These are phyloP conservation scores for Sparidentex hasta DNA, from an alignment of 2,797 vertebrate species.

Conservation along the genomic window DNA sequence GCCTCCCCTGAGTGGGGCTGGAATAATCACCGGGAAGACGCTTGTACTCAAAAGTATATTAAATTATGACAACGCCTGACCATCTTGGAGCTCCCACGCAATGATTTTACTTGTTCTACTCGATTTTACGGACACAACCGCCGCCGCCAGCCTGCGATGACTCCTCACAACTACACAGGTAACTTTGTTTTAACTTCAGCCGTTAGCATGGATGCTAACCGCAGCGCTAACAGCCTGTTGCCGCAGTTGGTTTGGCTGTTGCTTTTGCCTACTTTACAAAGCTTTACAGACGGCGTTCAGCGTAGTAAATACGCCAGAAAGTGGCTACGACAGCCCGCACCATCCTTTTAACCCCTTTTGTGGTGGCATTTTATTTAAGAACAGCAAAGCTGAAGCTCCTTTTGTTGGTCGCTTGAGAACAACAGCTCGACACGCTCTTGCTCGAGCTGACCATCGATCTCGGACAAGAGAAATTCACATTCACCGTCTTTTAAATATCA, in stretches of 20 bases:
- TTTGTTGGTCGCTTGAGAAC: constrained; percentile 65
- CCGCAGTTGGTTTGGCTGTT: constrained; percentile 28
- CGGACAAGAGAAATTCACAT: constrained; percentile 20
- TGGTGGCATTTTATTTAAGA: not conserved
- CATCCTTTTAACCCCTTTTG: not conserved
- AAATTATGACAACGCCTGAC: constrained; percentile 40
- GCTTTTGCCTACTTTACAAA: constrained; percentile 34
- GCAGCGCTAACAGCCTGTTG: constrained; percentile 55
- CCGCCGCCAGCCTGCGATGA: constrained; percentile 42
- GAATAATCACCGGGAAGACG: constrained; percentile 67
- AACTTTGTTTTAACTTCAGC: constrained; percentile 82
- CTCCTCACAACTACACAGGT: constrained; percentile 77
- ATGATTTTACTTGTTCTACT: constrained; percentile 29
- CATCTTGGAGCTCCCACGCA: not conserved
- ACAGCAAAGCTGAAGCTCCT: constrained; percentile 22
- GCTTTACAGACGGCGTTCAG: not conserved
- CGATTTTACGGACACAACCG: constrained; percentile 59
- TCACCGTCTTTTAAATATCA: not conserved
- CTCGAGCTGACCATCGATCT: constrained; percentile 42
- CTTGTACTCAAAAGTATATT: constrained; percentile 41
- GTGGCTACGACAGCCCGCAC: accelerated
- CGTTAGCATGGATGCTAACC: constrained; percentile 78
- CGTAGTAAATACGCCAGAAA: accelerated
- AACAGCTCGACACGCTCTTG: constrained; percentile 75
- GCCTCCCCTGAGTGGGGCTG: constrained; percentile 65